Evolutionary conservation across 2,888 invertebrate genomes (phyloP).

Genomic region (Drosophila kuntzei): DNA sequence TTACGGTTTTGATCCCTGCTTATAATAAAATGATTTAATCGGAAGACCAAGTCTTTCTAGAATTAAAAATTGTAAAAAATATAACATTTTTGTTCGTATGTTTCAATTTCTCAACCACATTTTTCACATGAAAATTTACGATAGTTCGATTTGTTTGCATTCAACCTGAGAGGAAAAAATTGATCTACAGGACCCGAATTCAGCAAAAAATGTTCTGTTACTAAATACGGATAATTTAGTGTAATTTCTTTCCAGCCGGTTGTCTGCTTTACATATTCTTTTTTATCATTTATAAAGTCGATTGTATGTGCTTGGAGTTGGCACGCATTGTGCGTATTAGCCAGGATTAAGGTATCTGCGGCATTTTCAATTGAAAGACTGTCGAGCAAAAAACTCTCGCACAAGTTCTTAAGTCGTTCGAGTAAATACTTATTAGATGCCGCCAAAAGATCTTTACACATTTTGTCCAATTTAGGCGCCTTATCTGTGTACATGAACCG

Average conservation of each 20-base stretch:
- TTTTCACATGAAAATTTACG: constrained; percentile 1
- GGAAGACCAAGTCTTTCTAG: background rate
- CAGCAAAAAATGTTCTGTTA: constrained; percentile 89
- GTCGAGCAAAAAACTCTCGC: constrained; percentile 97
- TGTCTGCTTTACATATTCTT: constrained; percentile 99
- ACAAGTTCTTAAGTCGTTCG: constrained; percentile 98
- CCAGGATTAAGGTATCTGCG: constrained; percentile 97
- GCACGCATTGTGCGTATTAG: constrained; percentile 98
- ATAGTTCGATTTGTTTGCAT: background rate
- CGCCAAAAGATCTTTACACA: constrained; percentile 98
- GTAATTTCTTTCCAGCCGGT: constrained; percentile 99
- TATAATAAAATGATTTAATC: too few relatives aligned
- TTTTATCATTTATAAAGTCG: constrained; percentile 98
- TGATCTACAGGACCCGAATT: too few relatives aligned
- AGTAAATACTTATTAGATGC: constrained; percentile 99
- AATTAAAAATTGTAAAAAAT: too few relatives aligned
- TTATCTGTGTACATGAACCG: constrained; percentile 99
- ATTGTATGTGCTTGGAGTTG: constrained; percentile 99
- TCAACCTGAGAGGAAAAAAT: too few relatives aligned
- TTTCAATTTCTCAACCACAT: background rate
- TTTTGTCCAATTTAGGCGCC: constrained; percentile 96
- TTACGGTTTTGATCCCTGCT: too few relatives aligned
- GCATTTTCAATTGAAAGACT: constrained; percentile 97
- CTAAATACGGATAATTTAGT: constrained; percentile 97
- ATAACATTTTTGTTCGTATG: too few relatives aligned